Base-by-base conservation (phyloP, 2,797 vertebrate genomes). In the Sciaenops ocellatus region DNA sequence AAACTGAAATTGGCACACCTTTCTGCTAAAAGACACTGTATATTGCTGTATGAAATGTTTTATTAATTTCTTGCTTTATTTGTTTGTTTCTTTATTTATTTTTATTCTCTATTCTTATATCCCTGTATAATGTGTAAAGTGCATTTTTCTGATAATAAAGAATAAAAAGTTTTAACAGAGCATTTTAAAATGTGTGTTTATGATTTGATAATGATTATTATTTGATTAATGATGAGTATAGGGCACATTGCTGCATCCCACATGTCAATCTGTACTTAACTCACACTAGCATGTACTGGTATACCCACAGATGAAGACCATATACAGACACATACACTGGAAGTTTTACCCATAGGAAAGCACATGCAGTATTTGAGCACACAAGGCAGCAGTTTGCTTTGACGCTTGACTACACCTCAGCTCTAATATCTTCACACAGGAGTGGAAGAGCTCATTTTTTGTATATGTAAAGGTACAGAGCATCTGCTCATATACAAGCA, bases 401-500 rank as follows among this genome's bases (percentile, higher is more conserved):
- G 44, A 79, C 69, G 71, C 61, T 48, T 60, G 54, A 69, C 51
- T 48, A 48, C 78, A 56, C 60, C 70, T 28, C 60, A 44, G 48
- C 51, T 52, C 9, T 38, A 44, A 76, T 74, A 79, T 66, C 67
- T 80, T 60, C 52, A 71, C 41, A 55, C 64, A 73, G 54, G 20
- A 62, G 44, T 65, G 52, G 48, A 41, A 70, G 52, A 62, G 51
- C 57, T 61, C 47, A 44, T 78, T 17, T 74, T 6, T 38, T 68
- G 62, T 51, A 24, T 54, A 76, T 60, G n/a, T 48, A 76, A 69
- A 80, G 54, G 70, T 74, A 42, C 47, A 61, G 44, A 50, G 50
- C 60, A 74, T 86, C 67, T 85, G 72, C 22, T 56, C 70, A 67
- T 17, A 72, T 73, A 59, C 62, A 83, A 73, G 74, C 65, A 83